Base-by-base conservation (phyloP, 1,140 invertebrate species). In the Bombus waltoni region DNA sequence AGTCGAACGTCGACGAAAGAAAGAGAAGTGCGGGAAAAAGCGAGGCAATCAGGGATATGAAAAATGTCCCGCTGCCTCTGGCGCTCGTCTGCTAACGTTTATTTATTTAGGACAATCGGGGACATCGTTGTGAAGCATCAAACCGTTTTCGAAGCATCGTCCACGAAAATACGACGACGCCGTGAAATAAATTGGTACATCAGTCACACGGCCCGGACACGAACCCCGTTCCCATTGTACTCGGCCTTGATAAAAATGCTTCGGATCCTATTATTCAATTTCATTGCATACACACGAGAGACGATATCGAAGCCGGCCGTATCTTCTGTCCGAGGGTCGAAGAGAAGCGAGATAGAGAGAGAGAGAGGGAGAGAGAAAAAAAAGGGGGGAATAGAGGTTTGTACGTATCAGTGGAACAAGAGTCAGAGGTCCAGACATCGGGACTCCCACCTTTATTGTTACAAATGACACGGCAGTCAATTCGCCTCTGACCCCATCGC, bases 391-490 rank as follows among this genome's bases (percentile, higher is more conserved):
- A 57, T 28, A 44, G 83, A 59, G 81, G 82, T 77, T 53, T 75
- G 42, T 44, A 70, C 68, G 89, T 81, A 86, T 90, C 83, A 86
- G 70, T 57, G 76, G 75, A 62, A 83, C 40, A 72, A 88, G 22
- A 83, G 76, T 75, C 82, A 68, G 70, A 79, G 70, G 70, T 89
- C 87, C 87, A 87, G 89, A 91, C 90, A 87, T 75, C 47, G 72
- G 68, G 85, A 91, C 89, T 91, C 77, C 90, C 83, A 91, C 90
- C 90, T 91, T 91, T 91, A 91, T 91, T 89, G 90, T 91, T 90
- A 91, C 89, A 92, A 92, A 93, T 93, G 92, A 93, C 86, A 89
- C 87, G 88, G 53, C 87, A 88, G 88, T 91, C 87, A 79, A 91
- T 89, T 90, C 90, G 84, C 74, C 83, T 77, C 72, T 84, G 89